Conservation (phyloP, 2,113 vertebrate genomes). For the Stigmatopora argus region DNA sequence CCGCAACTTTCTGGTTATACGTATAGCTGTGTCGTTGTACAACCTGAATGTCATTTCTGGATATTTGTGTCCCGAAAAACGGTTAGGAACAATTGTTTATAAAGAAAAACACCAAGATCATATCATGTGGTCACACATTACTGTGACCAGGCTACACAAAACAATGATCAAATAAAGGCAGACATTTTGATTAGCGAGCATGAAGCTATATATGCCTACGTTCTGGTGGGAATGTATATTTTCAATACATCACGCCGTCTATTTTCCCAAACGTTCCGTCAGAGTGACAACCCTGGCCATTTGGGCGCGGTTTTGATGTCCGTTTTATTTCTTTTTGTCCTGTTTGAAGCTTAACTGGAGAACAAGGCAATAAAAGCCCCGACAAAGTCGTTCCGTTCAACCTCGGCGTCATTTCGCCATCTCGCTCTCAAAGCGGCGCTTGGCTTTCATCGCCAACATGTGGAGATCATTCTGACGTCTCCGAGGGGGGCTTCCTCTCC, state of each 20-base stretch:
- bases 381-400: conserved; percentile 21
- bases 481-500: neutral
- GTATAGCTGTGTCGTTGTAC: no score
- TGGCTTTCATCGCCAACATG: conserved; percentile 21
- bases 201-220: no score
- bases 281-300: neutral
- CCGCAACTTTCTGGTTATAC: no score
- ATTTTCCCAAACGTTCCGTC: neutral
- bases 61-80: no score
- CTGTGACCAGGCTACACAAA: no score
- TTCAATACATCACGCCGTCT: neutral
- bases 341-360: neutral
- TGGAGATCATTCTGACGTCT: conserved; percentile 17
- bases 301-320: neutral
- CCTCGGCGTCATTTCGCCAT: conserved; percentile 25
- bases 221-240: no score
- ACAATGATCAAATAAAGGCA: no score
- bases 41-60: no score
- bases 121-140: no score
- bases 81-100: no score
- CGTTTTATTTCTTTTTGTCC: neutral
- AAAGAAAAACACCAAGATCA: no score
- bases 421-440: conserved; percentile 34
- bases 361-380: neutral
- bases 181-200: no score